These are phyloP conservation scores for Clepsis dumicolana DNA, from an alignment of 2,888 invertebrate species.

Conservation along the genomic window DNA sequence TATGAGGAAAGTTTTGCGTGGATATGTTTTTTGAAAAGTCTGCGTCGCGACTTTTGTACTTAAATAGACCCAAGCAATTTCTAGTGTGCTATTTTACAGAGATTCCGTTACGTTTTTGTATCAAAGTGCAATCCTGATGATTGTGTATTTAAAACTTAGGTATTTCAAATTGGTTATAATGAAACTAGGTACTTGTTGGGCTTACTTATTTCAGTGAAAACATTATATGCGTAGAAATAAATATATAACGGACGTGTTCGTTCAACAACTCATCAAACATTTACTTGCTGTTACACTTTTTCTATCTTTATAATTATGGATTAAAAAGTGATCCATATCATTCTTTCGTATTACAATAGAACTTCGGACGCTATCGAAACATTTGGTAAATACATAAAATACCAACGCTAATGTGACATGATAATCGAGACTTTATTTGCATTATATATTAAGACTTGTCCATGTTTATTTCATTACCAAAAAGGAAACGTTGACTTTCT, in stretches of 20 bases:
- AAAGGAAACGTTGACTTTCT: too few relatives aligned
- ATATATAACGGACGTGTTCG: too few relatives aligned
- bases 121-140: too few relatives aligned
- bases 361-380: constrained; percentile 49
- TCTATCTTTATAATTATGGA: neutral
- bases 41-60: neutral
- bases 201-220: too few relatives aligned
- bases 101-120: too few relatives aligned
- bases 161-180: too few relatives aligned
- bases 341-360: constrained; percentile 46
- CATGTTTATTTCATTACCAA: constrained; percentile 2
- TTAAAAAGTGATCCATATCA: constrained; percentile 47
- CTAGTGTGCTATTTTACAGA: neutral
- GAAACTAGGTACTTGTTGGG: too few relatives aligned
- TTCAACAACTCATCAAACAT: neutral
- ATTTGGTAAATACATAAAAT: constrained; percentile 61
- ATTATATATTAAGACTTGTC: neutral
- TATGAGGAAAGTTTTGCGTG: constrained; percentile 58
- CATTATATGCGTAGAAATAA: too few relatives aligned
- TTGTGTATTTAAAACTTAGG: too few relatives aligned
- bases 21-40: constrained; percentile 46
- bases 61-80: neutral
- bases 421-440: constrained; percentile 13
- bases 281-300: neutral
- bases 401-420: constrained; percentile 60